Evolutionary conservation across 2,797 vertebrate species (phyloP).

Genomic region (Tokudaia tokunoshimensis): DNA sequence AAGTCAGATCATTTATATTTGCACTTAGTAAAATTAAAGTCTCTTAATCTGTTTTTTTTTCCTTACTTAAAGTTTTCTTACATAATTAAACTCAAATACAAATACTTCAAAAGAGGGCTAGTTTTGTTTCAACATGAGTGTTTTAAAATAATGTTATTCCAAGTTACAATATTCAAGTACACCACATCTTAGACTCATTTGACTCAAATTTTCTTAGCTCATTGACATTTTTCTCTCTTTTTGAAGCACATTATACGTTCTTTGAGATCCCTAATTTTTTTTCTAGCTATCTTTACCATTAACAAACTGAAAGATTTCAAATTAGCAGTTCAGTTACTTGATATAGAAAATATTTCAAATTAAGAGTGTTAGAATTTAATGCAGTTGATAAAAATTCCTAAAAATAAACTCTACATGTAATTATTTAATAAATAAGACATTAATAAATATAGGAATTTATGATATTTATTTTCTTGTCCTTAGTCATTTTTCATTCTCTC

Average conservation of each 20-base stretch:
- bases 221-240: background rate
- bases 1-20: conserved; percentile 54
- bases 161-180: background rate
- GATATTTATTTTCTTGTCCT: background rate
- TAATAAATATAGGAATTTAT: background rate
- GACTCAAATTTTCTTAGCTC: background rate
- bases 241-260: background rate
- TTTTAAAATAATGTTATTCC: background rate
- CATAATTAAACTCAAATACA: background rate
- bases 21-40: conserved; percentile 54
- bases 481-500: background rate
- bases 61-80: conserved; percentile 18
- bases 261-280: background rate
- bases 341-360: conserved; percentile 1
- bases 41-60: conserved; percentile 34
- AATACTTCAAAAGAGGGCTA: background rate
- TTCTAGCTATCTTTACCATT: background rate
- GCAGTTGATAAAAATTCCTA: background rate
- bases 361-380: background rate
- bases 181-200: background rate
- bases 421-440: background rate
- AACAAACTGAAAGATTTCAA: background rate
- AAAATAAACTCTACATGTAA: background rate
- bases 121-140: conserved; percentile 4
- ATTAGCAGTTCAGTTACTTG: background rate